phyloP scores from a whole-genome alignment of 2,888 invertebrate species.

The Brenthis hecate region DNA sequence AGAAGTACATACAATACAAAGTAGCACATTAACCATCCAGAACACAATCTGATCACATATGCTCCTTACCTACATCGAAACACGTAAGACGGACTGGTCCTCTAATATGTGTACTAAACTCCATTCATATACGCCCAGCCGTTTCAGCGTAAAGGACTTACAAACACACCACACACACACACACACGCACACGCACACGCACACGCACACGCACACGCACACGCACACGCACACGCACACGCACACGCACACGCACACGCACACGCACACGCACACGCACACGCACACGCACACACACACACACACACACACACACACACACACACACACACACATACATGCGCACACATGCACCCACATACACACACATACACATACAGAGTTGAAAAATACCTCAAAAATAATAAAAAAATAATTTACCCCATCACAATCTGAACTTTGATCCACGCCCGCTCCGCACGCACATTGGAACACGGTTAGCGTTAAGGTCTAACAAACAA shows the following conservation, averaged over 20 bases:
- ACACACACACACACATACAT: neutral
- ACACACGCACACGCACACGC: no score
- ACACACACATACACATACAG: neutral
- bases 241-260: no score
- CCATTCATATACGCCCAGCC: no score
- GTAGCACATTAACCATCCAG: no score
- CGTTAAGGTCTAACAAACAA: slow-evolving; percentile 50
- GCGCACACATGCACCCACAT: neutral
- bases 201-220: neutral
- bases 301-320: neutral
- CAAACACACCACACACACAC: neutral
- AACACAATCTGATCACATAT: neutral
- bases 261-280: no score
- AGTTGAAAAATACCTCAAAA: neutral
- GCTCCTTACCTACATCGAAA: neutral
- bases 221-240: no score
- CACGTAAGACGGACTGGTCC: neutral
- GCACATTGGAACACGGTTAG: slow-evolving; percentile 29
- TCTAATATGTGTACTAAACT: no score
- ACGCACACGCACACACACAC: neutral
- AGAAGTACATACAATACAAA: no score
- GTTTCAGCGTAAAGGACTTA: no score
- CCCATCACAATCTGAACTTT: neutral
- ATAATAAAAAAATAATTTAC: neutral
- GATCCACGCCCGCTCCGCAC: neutral